Evolutionary conservation across 2,797 vertebrate genomes (phyloP).

Genomic region (Brachymystax lenok): DNA sequence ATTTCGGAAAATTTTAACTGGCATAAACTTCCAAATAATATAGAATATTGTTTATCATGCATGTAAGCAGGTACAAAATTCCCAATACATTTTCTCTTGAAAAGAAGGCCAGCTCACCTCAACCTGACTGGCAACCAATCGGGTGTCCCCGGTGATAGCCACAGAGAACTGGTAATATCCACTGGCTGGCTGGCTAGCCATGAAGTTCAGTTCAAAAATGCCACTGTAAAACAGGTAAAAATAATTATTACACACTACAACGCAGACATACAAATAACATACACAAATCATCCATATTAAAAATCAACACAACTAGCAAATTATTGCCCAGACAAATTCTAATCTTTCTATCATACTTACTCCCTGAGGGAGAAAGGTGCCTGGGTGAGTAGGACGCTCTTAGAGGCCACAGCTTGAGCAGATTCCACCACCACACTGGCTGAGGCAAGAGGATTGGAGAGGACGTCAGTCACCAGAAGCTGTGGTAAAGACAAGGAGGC

Average conservation of each 20-base stretch:
- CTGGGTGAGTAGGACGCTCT: slow-evolving; percentile 84
- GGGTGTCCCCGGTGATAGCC: slow-evolving; percentile 84
- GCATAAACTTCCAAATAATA: too few species aligned
- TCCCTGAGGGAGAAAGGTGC: slow-evolving; percentile 81
- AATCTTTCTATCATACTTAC: slow-evolving; percentile 66
- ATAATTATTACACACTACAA: background rate
- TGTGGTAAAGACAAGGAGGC: slow-evolving; percentile 55
- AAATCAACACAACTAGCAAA: background rate
- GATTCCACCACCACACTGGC: slow-evolving; percentile 88
- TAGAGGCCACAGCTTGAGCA: slow-evolving; percentile 82
- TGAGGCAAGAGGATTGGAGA: slow-evolving; percentile 86
- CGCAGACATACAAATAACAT: background rate
- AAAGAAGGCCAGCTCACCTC: slow-evolving; percentile 78
- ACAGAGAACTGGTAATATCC: slow-evolving; percentile 96
- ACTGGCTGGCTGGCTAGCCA: slow-evolving; percentile 87
- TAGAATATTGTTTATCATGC: too few species aligned
- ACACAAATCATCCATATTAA: too few species aligned
- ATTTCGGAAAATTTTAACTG: too few species aligned
- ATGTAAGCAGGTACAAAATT: background rate
- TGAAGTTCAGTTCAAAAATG: slow-evolving; percentile 92
- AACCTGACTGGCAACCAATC: slow-evolving; percentile 89
- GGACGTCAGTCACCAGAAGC: slow-evolving; percentile 91
- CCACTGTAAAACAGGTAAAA: slow-evolving; percentile 71
- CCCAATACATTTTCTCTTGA: background rate
- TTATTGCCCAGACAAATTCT: background rate